These are phyloP conservation scores for Parazoanthus atlanticus DNA, from an alignment of 92 coral and sea anemone species.

Conservation along the genomic window DNA sequence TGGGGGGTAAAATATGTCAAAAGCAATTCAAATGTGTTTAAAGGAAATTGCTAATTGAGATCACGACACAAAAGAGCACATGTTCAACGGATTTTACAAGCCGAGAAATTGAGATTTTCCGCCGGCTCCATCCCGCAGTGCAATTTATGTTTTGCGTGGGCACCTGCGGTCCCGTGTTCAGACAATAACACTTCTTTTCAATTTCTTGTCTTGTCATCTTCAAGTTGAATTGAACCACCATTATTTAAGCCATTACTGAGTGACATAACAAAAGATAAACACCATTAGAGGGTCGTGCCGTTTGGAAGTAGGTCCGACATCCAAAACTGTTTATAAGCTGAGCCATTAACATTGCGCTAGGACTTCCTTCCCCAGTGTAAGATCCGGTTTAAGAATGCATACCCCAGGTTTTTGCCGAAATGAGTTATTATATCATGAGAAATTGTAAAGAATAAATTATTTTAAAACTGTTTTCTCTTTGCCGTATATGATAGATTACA, in stretches of 20 bases:
- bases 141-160: not conserved
- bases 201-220: not conserved
- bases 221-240: not conserved
- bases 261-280: conserved; percentile 22
- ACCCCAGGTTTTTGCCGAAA: not conserved
- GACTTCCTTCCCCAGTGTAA: too few relatives aligned
- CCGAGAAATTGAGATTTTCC: not conserved
- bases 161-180: not conserved
- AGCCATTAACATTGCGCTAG: too few relatives aligned
- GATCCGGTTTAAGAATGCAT: not conserved
- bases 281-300: not conserved
- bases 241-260: conserved; percentile 5
- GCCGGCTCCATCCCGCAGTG: not conserved
- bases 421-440: not conserved
- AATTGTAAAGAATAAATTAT: not conserved
- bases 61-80: not conserved
- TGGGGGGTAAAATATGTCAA: conserved; percentile 13
- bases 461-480: not conserved
- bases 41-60: conserved; percentile 19
- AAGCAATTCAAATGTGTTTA: conserved; percentile 9
- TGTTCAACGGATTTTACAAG: not conserved
- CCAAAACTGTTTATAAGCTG: not conserved
- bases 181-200: not conserved
- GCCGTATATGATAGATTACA: not conserved
- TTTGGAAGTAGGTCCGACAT: not conserved